Evolutionary conservation across 1,140 invertebrate genomes (phyloP), one percentile per base, ranked within the genome.

Genomic region (Apis florea): DNA sequence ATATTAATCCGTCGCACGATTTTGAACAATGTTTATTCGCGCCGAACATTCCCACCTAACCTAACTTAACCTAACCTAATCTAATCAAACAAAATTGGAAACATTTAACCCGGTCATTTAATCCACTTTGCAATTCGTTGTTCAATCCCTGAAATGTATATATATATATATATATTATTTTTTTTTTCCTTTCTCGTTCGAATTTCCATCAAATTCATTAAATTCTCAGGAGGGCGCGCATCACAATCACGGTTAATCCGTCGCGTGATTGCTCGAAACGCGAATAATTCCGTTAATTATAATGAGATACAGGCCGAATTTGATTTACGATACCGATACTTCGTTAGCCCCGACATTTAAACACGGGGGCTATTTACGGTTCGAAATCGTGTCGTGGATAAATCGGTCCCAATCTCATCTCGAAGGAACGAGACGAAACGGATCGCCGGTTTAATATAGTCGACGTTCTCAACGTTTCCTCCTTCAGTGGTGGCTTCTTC

Each of bases 171-270:
- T 11, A 11, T 51, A 51, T 12, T n/a, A n/a, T 11, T 51, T 4
- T 1, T 11, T 19, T 56, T 54, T 47, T n/a, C 21, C 31, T 24
- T 21, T 40, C 4, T n/a, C 47, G 72, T 51, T 19, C 10, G n/a
- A 53, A 31, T 63, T 63, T 63, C 51, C 47, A 51, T 51, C 47
- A 19, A 24, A 63, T 64, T 51, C 58, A 40, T 76, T 24, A 75
- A 85, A 84, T 80, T 64, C 49, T 53, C 58, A 21, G 24, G 26
- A n/a, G 61, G 51, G 69, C 68, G 69, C 53, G 47, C 19, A 31
- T 66, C 19, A 67, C 59, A 76, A 85, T 84, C 76, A 54, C 71
- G 69, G 69, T 74, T 76, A 70, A 81, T 84, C 61, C 61, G 69
- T 73, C 71, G 53, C 58, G 56, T 24, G 54, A 56, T 84, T 58